phyloP scores from a whole-genome alignment of 2,888 invertebrate species.

The Lagria hirta region DNA sequence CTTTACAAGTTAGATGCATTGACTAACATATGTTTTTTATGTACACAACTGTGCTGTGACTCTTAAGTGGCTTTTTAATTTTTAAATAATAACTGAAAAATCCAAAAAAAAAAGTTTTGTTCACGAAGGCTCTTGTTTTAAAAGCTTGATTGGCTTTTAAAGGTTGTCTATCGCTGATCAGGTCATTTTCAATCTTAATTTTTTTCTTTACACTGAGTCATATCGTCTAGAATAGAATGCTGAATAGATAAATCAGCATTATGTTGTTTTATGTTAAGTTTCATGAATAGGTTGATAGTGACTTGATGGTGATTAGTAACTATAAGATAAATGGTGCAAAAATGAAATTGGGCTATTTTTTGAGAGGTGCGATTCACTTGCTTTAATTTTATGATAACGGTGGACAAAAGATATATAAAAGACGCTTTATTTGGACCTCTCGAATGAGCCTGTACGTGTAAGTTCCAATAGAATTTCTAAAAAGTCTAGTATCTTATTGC shows the following conservation, averaged over 20 bases:
- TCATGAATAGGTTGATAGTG: conserved; percentile 16
- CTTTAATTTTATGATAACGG: conserved; percentile 25
- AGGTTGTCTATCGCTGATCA: conserved; percentile 38
- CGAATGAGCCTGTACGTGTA: conserved; percentile 44
- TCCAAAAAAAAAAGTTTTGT: conserved; percentile 46
- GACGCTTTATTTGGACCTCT: conserved; percentile 49
- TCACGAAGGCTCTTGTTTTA: conserved; percentile 48
- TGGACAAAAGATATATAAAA: conserved; percentile 37
- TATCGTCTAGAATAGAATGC: conserved; percentile 32
- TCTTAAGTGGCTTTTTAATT: conserved; percentile 61
- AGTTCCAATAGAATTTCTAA: conserved; percentile 54
- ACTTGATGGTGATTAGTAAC: conserved; percentile 27
- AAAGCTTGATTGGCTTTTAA: conserved; percentile 48
- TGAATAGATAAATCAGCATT: conserved; percentile 15
- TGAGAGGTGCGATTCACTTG: conserved; percentile 28
- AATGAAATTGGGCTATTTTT: conserved; percentile 27
- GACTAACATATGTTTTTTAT: conserved; percentile 53
- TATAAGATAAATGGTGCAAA: conserved; percentile 31
- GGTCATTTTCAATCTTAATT: conserved; percentile 28
- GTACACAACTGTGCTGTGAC: conserved; percentile 61
- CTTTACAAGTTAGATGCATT: conserved; percentile 41
- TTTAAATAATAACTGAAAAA: conserved; percentile 51
- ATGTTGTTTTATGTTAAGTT: conserved; percentile 3
- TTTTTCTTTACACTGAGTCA: conserved; percentile 32
- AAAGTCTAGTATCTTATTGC: conserved; percentile 53